Percentiles rank a stretch among this genome's conserved stretches.
These are phyloP conservation scores for Epizoanthus ramosus DNA, from an alignment of 92 coral and sea anemone genomes.

Conservation along the genomic window DNA sequence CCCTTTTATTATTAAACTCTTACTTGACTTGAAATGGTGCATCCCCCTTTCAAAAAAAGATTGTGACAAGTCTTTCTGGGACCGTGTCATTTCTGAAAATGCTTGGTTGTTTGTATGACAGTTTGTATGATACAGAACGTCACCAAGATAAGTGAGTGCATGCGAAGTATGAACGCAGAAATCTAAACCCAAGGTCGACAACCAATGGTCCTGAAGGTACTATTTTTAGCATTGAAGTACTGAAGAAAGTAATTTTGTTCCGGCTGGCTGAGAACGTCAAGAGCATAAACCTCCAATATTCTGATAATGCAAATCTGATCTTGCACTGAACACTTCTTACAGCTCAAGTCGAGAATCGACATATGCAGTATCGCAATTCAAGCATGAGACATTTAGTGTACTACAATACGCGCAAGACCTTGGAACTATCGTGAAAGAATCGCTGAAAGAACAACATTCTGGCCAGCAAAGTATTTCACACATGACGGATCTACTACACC, in stretches of 20 bases:
- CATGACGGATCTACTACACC: no score
- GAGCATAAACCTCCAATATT: constrained; percentile 41
- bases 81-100: constrained; percentile 44
- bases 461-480: neutral
- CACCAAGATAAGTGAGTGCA: constrained; percentile 35
- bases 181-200: constrained; percentile 15
- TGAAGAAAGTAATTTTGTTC: constrained; percentile 46
- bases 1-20: no score
- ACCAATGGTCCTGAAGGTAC: constrained; percentile 28
- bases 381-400: constrained; percentile 50
- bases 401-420: no score
- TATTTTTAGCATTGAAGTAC: neutral
- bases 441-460: constrained; percentile 10
- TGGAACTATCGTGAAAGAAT: no score
- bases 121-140: constrained; percentile 56
- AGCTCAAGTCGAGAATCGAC: constrained; percentile 46
- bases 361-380: constrained; percentile 51
- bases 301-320: constrained; percentile 37
- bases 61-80: constrained; percentile 47
- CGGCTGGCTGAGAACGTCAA: constrained; percentile 40
- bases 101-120: constrained; percentile 49
- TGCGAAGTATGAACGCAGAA: constrained; percentile 22
- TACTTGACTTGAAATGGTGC: no score
- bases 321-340: constrained; percentile 39
- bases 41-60: constrained; percentile 26